Base-by-base conservation (phyloP, 1,140 invertebrate species). In the Sipha flava region DNA sequence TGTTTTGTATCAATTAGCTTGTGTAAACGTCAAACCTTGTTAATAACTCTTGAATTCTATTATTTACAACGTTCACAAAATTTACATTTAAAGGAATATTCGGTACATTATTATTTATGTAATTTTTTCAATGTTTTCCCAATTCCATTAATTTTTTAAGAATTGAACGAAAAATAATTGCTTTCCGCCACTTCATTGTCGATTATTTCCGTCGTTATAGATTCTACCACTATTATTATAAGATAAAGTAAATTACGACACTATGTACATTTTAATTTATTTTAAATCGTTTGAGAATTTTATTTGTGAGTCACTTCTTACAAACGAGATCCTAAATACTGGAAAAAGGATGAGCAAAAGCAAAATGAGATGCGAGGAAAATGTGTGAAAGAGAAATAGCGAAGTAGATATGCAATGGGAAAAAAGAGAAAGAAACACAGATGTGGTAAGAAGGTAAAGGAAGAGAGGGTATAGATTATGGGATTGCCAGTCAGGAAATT, bases 401-500 rank as follows among this genome's bases (percentile, higher is more conserved):
- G 29, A 64, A 21, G 29, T 12, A 21, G 18, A 68, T n/a, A 43
- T 43, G 9, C 10, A 43, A 43, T 31, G 62, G 45, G 12, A 43
- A n/a, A 80, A 40, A n/a, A 49, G 18, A 10, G 29, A 21, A 45
- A 80, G 16, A 49, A 37, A 4, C 10, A 23, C 23, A 62, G 79
- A 79, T 23, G 29, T 16, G 40, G 23, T 9, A 12, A 16, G 26
- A 47, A 68, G 43, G 40, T n/a, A 31, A 7, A 37, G 1, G 14
- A 3, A 7, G 29, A 66, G 4, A 68, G 29, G 43, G 62, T 52
- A 59, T 45, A 37, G 79, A 80, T 57, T 66, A 72, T 70, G 47
- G 68, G 47, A 77, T 77, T 77, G 72, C 72, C 72, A 52, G 72
- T 77, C 72, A 77, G 72, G 52, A 77, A 77, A 77, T 77, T 77